phyloP scores from a whole-genome alignment of 2,797 vertebrate species.

The Pogonophryne albipinna region DNA sequence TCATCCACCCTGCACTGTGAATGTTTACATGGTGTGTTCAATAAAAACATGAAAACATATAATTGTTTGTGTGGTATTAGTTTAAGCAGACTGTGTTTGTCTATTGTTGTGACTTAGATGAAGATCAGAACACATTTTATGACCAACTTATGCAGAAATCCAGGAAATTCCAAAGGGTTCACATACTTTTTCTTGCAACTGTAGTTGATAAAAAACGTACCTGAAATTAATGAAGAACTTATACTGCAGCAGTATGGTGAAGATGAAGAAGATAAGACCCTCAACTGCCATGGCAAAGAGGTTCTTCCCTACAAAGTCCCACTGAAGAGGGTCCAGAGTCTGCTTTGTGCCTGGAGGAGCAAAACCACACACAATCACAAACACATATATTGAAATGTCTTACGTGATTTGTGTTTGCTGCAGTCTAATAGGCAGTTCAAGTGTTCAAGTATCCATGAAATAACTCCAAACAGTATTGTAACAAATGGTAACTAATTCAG shows the following conservation, averaged over 20 bases:
- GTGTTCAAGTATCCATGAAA: not conserved
- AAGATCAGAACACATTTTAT: no score
- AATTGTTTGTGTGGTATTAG: no score
- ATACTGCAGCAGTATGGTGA: constrained; percentile 92
- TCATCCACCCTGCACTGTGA: no score
- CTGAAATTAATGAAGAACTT: constrained; percentile 82
- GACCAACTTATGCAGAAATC: no score
- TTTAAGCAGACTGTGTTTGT: no score
- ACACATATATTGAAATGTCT: not conserved
- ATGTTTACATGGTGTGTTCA: no score
- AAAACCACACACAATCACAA: not conserved
- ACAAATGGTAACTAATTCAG: not conserved
- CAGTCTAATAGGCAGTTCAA: not conserved
- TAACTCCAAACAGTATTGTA: not conserved
- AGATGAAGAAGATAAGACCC: constrained; percentile 90
- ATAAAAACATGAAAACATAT: no score
- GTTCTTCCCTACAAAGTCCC: constrained; percentile 94
- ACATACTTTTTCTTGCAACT: no score
- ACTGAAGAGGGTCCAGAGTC: constrained; percentile 87
- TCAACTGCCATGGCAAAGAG: constrained; percentile 90
- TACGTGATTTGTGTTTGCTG: not conserved
- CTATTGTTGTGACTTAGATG: no score
- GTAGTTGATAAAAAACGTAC: constrained; percentile 64
- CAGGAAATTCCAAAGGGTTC: no score
- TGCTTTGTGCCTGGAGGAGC: constrained; percentile 82